Conservation (phyloP, 2,797 vertebrate species). For the Esox masquinongy region DNA sequence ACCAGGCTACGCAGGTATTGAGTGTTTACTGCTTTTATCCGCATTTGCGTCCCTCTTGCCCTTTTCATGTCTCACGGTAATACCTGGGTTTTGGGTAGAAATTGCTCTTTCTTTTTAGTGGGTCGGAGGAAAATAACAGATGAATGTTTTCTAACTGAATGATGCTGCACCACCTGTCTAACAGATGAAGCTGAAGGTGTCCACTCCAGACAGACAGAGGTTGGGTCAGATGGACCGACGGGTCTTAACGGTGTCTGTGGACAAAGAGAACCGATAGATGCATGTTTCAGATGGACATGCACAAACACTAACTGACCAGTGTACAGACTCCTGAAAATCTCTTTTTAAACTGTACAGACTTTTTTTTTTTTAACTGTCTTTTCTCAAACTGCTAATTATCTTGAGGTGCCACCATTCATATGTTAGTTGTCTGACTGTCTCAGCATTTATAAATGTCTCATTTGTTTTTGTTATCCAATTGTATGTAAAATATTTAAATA, state of each 20-base stretch:
- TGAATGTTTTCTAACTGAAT: neutral
- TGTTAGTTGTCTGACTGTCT: neutral
- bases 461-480: conserved; percentile 27
- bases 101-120: neutral
- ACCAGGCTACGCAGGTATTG: conserved; percentile 65
- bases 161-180: neutral
- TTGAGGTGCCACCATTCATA: neutral
- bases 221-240: conserved; percentile 64
- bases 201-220: conserved; percentile 71
- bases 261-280: conserved; percentile 74
- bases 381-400: neutral
- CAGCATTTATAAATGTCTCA: conserved; percentile 19
- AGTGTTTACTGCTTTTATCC: too few relatives aligned
- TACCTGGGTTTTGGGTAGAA: neutral
- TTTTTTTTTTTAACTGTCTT: neutral
- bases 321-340: conserved; percentile 10
- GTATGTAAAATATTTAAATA: conserved; percentile 70
- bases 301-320: neutral
- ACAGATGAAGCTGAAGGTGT: conserved; percentile 72
- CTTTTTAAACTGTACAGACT: conserved; percentile 21
- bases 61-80: neutral
- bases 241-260: conserved; percentile 61
- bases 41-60: neutral
- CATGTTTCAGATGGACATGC: conserved; percentile 13
- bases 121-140: neutral